These are phyloP conservation scores for Neoscelio sp. DNA, from an alignment of 2,888 invertebrate species.

Conservation along the genomic window DNA sequence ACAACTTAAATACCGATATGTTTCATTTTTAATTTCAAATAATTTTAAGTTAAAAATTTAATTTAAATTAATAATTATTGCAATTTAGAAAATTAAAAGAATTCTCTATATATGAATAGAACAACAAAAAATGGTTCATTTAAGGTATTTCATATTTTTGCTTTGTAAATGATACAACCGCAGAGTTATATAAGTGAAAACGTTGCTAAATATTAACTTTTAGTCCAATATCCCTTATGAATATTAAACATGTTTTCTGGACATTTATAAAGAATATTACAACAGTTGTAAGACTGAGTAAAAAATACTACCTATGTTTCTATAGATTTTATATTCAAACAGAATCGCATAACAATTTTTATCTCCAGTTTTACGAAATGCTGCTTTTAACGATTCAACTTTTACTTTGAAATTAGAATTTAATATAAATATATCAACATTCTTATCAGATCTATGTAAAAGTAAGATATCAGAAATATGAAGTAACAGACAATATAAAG, in stretches of 20 bases:
- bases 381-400: background rate
- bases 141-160: slow-evolving; percentile 2
- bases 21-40: too few relatives aligned
- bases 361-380: background rate
- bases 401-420: slow-evolving; percentile 7
- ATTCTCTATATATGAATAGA: too few relatives aligned
- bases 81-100: too few relatives aligned
- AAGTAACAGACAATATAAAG: slow-evolving; percentile 12
- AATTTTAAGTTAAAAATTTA: too few relatives aligned
- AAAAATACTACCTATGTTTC: background rate
- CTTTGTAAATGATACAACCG: slow-evolving; percentile 19
- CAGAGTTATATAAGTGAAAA: background rate
- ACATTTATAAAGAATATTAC: slow-evolving; percentile 7
- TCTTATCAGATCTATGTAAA: background rate
- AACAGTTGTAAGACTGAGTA: slow-evolving; percentile 17
- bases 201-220: slow-evolving; percentile 1
- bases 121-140: too few relatives aligned
- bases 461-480: slow-evolving; percentile 10
- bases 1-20: too few relatives aligned
- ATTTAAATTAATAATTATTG: too few relatives aligned
- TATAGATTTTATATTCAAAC: background rate
- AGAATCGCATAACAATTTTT: background rate
- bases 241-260: slow-evolving; percentile 18
- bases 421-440: background rate
- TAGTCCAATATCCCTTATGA: slow-evolving; percentile 21